Percentiles rank a stretch among this genome's conserved stretches.
phyloP scores from a whole-genome alignment of 2,113 vertebrate species.

The Crotalus helleri region DNA sequence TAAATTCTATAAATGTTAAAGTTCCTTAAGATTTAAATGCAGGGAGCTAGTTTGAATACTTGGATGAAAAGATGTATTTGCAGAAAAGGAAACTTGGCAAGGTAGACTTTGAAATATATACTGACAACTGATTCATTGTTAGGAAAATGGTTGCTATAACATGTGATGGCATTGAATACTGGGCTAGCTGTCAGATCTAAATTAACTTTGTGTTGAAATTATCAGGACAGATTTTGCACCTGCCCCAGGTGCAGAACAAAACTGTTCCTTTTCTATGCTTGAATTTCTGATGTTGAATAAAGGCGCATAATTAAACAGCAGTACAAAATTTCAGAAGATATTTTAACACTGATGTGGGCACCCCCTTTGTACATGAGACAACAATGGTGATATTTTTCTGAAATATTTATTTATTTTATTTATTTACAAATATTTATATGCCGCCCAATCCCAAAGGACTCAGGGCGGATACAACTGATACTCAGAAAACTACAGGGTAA shows the following conservation, averaged over 20 bases:
- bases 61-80: fast-evolving
- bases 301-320: background rate
- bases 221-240: background rate
- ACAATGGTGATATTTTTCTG: background rate
- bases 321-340: background rate
- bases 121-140: background rate
- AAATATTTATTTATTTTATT: no score
- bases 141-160: background rate
- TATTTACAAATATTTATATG: no score
- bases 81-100: constrained; percentile 12
- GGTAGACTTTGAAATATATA: background rate
- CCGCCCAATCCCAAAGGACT: no score
- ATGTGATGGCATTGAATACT: constrained; percentile 8
- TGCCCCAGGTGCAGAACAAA: background rate
- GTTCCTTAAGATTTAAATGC: background rate
- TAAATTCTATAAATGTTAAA: background rate
- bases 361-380: background rate
- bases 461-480: background rate
- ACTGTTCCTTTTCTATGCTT: background rate
- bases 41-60: background rate
- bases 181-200: background rate
- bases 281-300: background rate
- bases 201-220: fast-evolving
- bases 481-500: background rate
- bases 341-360: background rate